Percentiles rank a stretch among this genome's conserved stretches.
These are phyloP conservation scores for Pinctada fucata DNA, from an alignment of 2,888 invertebrate genomes.

Conservation along the genomic window DNA sequence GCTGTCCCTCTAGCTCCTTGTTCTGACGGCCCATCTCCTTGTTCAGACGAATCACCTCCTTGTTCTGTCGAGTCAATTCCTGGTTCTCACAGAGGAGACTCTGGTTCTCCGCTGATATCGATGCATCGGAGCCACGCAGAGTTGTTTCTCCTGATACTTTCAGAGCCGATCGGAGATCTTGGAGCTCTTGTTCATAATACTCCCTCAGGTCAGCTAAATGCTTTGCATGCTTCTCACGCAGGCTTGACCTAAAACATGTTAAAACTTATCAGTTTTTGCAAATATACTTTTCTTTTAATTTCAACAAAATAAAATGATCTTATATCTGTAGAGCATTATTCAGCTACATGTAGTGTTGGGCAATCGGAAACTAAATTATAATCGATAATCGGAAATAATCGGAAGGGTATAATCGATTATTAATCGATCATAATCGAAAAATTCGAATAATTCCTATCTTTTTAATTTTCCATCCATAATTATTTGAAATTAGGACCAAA, in stretches of 20 bases:
- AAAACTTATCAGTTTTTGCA: neutral
- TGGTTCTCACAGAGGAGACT: slow-evolving; percentile 47
- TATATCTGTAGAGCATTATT: too few relatives aligned
- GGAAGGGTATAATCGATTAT: too few relatives aligned
- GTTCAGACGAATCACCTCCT: slow-evolving; percentile 41
- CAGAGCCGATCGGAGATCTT: slow-evolving; percentile 59
- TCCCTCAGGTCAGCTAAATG: slow-evolving; percentile 68
- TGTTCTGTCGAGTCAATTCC: slow-evolving; percentile 62
- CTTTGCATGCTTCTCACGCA: slow-evolving; percentile 70
- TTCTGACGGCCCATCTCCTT: slow-evolving; percentile 40
- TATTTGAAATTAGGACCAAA: too few relatives aligned
- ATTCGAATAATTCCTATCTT: too few relatives aligned
- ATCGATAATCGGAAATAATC: too few relatives aligned
- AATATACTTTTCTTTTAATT: neutral
- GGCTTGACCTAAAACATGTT: slow-evolving; percentile 53
- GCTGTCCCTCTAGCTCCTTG: slow-evolving; percentile 58
- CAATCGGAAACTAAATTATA: too few relatives aligned
- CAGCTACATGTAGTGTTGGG: too few relatives aligned
- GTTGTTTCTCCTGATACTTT: slow-evolving; percentile 31
- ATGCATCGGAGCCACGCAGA: too few relatives aligned
- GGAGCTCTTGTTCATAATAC: slow-evolving; percentile 70
- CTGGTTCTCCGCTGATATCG: neutral
- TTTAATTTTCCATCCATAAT: too few relatives aligned
- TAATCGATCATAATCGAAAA: too few relatives aligned
- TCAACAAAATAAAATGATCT: slow-evolving; percentile 26